Evolutionary conservation across 2,888 invertebrate species (phyloP).

Genomic region (Drosophila siamana): DNA sequence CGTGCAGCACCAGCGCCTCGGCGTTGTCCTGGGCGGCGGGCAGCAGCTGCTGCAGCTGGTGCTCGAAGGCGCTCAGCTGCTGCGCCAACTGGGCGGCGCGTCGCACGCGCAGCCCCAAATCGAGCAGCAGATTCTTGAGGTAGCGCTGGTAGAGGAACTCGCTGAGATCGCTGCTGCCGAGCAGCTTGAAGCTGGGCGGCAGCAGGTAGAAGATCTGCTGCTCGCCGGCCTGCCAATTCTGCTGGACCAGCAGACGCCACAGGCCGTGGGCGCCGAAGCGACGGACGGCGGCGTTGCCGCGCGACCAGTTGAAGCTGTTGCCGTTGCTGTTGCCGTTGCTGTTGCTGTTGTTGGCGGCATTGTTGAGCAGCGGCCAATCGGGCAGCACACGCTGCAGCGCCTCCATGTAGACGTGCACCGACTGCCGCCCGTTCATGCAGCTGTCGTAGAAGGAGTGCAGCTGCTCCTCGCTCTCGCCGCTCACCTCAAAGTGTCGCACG

Average conservation of each 20-base stretch:
- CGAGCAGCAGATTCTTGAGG: slow-evolving; percentile 78
- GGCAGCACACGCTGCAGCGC: slow-evolving; percentile 49
- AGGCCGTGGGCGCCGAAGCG: slow-evolving; percentile 76
- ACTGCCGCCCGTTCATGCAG: slow-evolving; percentile 62
- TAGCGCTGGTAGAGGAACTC: slow-evolving; percentile 79
- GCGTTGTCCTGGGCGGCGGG: slow-evolving; percentile 3
- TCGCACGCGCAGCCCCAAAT: slow-evolving; percentile 76
- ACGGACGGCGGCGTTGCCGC: slow-evolving; percentile 74
- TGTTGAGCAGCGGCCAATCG: slow-evolving; percentile 75
- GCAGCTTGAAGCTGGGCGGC: slow-evolving; percentile 69
- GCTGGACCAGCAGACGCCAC: slow-evolving; percentile 73
- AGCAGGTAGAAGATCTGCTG: slow-evolving; percentile 78
- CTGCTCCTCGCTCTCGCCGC: slow-evolving; percentile 8
- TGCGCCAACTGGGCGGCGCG: slow-evolving; percentile 70
- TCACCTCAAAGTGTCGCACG: slow-evolving; percentile 61
- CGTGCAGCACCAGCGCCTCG: slow-evolving; percentile 62
- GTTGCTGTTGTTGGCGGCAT: slow-evolving; percentile 32
- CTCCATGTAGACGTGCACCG: slow-evolving; percentile 66
- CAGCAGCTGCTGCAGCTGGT: slow-evolving; percentile 53
- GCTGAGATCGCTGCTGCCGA: slow-evolving; percentile 56
- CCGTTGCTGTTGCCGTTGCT: no score
- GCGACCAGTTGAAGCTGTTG: slow-evolving; percentile 77
- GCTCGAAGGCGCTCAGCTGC: slow-evolving; percentile 75
- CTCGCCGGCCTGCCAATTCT: slow-evolving; percentile 82
- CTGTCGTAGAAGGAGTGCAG: slow-evolving; percentile 65